phyloP scores from a whole-genome alignment of 2,888 invertebrate genomes.

The Melanostoma scalare region DNA sequence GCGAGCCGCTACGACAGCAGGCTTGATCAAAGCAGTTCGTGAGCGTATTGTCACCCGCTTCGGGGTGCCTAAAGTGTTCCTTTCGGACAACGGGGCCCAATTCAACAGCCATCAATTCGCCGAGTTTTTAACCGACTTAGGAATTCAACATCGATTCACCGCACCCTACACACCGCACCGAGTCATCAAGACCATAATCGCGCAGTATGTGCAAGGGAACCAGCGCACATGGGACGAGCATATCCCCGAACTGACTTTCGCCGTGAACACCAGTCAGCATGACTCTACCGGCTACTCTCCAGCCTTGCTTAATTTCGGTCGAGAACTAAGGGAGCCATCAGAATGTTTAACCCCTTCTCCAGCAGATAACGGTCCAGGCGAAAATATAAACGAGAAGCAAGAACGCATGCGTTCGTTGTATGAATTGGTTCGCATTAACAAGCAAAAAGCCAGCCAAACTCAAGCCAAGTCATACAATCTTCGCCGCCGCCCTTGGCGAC shows the following conservation, averaged over 20 bases:
- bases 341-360: no score
- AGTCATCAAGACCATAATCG: conserved; percentile 22
- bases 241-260: conserved; percentile 22
- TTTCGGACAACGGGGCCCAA: conserved; percentile 5
- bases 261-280: not conserved
- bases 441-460: not conserved
- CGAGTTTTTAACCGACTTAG: not conserved
- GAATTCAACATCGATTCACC: not conserved
- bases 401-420: not conserved
- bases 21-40: no score
- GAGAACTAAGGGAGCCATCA: conserved; percentile 2
- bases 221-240: conserved; percentile 33
- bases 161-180: conserved; percentile 3
- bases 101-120: conserved; percentile 26
- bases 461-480: not conserved
- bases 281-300: conserved; percentile 9
- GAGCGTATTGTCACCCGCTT: not conserved
- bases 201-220: conserved; percentile 9
- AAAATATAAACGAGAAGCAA: not conserved
- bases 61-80: not conserved
- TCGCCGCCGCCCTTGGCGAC: no score
- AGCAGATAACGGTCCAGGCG: no score
- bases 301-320: conserved; percentile 14
- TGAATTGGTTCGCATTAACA: not conserved
- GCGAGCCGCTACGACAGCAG: not conserved